phyloP scores from a whole-genome alignment of 2,888 invertebrate genomes.

The Ochropacha duplaris region DNA sequence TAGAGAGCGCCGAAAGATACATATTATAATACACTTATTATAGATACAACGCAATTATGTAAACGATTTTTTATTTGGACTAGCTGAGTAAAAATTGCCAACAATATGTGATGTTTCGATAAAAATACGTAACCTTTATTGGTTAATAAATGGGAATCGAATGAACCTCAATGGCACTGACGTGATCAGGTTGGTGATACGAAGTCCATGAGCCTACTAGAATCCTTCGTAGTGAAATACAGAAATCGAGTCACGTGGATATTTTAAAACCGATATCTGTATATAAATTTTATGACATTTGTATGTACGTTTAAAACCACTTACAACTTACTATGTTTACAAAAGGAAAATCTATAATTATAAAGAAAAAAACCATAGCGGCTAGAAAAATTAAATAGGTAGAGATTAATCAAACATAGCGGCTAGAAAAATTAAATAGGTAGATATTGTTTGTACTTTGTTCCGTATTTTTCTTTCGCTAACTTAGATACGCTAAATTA shows the following conservation, averaged over 20 bases:
- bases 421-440: no score
- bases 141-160: slow-evolving; percentile 58
- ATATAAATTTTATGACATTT: neutral
- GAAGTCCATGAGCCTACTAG: slow-evolving; percentile 43
- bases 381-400: no score
- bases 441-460: no score
- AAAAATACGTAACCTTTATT: slow-evolving; percentile 50
- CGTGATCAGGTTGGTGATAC: slow-evolving; percentile 55
- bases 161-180: slow-evolving; percentile 55
- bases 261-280: slow-evolving; percentile 10
- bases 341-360: no score
- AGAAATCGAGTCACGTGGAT: slow-evolving; percentile 26
- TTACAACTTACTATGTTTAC: no score
- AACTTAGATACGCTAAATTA: no score
- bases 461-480: no score
- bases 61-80: slow-evolving; percentile 8
- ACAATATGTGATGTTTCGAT: slow-evolving; percentile 19
- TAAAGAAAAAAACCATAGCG: no score
- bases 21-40: no score
- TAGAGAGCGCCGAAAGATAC: no score
- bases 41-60: no score
- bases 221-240: slow-evolving; percentile 31
- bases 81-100: slow-evolving; percentile 9
- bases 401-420: no score
- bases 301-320: neutral